These are phyloP conservation scores for Phylloscopus collybita DNA, from an alignment of 2,797 vertebrate genomes.

Conservation along the genomic window DNA sequence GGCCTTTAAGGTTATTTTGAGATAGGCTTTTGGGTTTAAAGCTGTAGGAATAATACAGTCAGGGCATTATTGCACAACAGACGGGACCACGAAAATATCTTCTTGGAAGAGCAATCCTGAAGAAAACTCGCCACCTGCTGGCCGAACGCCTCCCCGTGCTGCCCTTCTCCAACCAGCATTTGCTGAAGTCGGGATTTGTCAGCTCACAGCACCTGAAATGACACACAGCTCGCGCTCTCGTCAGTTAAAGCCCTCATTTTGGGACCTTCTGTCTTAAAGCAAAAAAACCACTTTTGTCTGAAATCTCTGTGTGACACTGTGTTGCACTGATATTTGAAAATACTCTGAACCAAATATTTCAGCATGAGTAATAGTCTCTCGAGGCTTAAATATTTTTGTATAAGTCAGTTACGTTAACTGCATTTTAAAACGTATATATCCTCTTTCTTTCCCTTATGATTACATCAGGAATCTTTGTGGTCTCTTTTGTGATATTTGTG, in stretches of 20 bases:
- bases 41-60: not conserved
- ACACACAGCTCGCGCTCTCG: not conserved
- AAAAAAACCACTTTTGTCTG: not conserved
- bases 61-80: not conserved
- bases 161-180: accelerated
- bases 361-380: not conserved
- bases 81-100: not conserved
- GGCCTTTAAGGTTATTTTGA: conserved; percentile 28
- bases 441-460: not conserved
- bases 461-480: not conserved
- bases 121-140: conserved; percentile 81
- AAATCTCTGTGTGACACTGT: not conserved
- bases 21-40: not conserved
- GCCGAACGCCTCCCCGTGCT: not conserved
- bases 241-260: not conserved
- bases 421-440: not conserved
- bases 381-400: not conserved
- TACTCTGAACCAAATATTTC: not conserved
- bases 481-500: not conserved
- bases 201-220: not conserved
- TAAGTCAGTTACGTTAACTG: not conserved
- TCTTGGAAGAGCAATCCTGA: conserved; percentile 57
- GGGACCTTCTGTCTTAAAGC: not conserved
- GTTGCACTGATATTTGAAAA: not conserved
- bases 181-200: not conserved